Percentiles rank a stretch among this genome's conserved stretches.
phyloP scores from a whole-genome alignment of 2,797 vertebrate genomes.

The Rhabdomys pumilio region DNA sequence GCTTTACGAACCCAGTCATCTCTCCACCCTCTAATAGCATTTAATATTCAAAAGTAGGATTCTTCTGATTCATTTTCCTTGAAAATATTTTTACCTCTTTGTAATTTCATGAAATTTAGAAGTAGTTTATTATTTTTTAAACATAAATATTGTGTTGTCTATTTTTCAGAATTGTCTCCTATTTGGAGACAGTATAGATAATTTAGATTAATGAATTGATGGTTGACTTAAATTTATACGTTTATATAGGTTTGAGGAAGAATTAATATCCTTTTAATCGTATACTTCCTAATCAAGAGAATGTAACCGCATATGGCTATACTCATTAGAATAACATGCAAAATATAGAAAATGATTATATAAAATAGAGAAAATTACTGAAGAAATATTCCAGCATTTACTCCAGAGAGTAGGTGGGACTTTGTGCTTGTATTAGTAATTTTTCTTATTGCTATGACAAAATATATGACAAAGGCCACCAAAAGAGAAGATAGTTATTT shows the following conservation, averaged over 20 bases:
- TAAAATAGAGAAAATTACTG: background rate
- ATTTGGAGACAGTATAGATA: background rate
- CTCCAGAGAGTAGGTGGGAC: background rate
- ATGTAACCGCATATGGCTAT: background rate
- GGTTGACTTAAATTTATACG: background rate
- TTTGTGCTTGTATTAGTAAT: background rate
- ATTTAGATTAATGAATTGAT: background rate
- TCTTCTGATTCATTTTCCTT: background rate
- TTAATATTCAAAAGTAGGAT: background rate
- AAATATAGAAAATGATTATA: background rate
- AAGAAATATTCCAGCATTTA: background rate
- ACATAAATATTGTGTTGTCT: background rate
- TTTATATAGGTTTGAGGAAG: background rate
- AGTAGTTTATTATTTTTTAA: background rate
- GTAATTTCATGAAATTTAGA: constrained; percentile 7
- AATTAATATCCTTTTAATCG: background rate
- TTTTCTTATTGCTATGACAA: background rate
- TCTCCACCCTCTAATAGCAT: background rate
- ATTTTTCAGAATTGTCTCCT: background rate
- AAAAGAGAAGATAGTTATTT: background rate
- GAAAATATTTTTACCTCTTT: background rate
- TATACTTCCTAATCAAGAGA: background rate
- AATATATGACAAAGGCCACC: background rate
- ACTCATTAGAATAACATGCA: background rate
- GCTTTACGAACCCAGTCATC: background rate